Percentiles rank a stretch among this genome's conserved stretches.
These are phyloP conservation scores for Apocrypta bakeri DNA, from an alignment of 1,140 invertebrate species.

Conservation along the genomic window DNA sequence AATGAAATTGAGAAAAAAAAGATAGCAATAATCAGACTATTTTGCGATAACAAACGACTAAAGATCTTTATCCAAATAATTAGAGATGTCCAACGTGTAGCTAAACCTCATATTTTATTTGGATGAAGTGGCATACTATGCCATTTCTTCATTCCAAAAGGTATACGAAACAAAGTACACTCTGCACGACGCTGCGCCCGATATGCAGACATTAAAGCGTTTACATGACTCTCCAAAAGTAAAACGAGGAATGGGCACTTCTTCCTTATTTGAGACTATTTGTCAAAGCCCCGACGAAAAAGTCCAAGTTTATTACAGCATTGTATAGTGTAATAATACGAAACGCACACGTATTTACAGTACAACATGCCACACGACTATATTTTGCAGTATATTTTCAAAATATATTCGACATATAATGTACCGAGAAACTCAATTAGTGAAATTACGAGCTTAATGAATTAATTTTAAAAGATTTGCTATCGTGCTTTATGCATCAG, in stretches of 20 bases:
- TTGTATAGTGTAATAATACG: neutral
- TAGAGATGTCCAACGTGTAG: conserved; percentile 37
- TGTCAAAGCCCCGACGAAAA: neutral
- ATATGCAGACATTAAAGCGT: conserved; percentile 25
- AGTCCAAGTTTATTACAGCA: neutral
- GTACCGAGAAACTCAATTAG: neutral
- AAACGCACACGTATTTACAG: neutral
- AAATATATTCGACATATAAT: neutral
- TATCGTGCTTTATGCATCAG: neutral
- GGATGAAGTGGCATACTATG: conserved; percentile 11
- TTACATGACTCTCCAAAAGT: conserved; percentile 21
- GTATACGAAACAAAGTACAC: conserved; percentile 15
- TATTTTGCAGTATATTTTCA: no score
- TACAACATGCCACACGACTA: no score
- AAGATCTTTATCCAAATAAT: conserved; percentile 41
- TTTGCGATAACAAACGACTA: neutral
- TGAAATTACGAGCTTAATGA: no score
- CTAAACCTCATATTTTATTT: conserved; percentile 29
- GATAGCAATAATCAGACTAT: neutral
- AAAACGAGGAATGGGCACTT: conserved; percentile 31
- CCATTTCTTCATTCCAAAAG: conserved; percentile 11
- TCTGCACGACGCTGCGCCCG: conserved; percentile 28
- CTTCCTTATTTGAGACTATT: conserved; percentile 19
- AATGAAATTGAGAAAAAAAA: neutral
- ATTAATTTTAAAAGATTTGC: no score